Base-by-base conservation (phyloP, 1,140 invertebrate species). In the Kradibia gibbosae region DNA sequence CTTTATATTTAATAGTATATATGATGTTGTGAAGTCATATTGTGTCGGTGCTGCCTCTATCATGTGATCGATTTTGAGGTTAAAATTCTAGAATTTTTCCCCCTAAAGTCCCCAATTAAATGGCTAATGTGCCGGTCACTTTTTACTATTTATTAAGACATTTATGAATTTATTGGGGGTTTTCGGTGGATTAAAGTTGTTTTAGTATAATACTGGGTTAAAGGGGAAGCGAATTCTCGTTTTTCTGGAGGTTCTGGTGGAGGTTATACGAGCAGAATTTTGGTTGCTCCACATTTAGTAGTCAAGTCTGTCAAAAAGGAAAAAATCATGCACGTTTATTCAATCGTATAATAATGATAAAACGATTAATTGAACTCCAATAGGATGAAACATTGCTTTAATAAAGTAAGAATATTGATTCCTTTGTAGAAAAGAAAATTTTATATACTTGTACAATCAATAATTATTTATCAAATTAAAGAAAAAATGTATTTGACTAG, bases 51-150 rank as follows among this genome's bases (percentile, higher is more conserved):
- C 80, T 81, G 73, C 80, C 80, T 77, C 50, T 77, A 78, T 81
- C 80, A 81, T 82, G 75, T 82, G 74, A 82, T 82, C 48, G 0
- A 50, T 72, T 82, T 82, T 78, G 53, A 82, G 80, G 80, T 82
- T 82, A 82, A 60, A 31, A 71, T 71, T 70, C 20, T 55, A 72
- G n/a, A 81, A 42, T 60, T 57, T 70, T 50, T 53, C 48, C 5
- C 34, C 57, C 39, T 34, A 39, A 55, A 55, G 34, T 65, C 50
- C 3, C 67, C n/a, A 50, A 75, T 81, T 53, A 20, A 25, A 45
- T 57, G 4, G 0, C 20, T 11, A 28, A 7, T 17, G 7, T 70
- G 73, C 60, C 48, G 60, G 72, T 57, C 25, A 10, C 5, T 53
- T 39, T 34, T 48, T 45, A 3, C 31, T n/a, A 67, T 67, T 78